Evolutionary conservation across 2,888 invertebrate species (phyloP), one percentile per base, ranked within the genome.

Genomic region (Atethmia centrago): DNA sequence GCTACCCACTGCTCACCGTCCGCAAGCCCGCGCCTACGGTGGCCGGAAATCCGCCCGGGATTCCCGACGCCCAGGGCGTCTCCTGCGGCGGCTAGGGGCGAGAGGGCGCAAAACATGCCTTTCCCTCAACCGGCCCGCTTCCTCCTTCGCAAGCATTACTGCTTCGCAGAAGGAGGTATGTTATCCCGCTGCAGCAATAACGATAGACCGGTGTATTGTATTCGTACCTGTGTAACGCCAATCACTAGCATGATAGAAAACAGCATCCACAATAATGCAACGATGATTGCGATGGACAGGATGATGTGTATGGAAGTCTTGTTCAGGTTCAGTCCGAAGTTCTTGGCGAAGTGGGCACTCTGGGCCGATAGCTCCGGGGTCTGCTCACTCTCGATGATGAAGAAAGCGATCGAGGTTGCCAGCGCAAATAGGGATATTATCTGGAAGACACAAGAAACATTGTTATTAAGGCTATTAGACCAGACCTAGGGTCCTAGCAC

Each of bases 151-250:
- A n/a, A n/a, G n/a, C n/a, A n/a, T n/a, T n/a, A n/a, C n/a, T n/a
- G n/a, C n/a, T n/a, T n/a, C n/a, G n/a, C n/a, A n/a, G n/a, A n/a
- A n/a, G n/a, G n/a, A n/a, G n/a, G n/a, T n/a, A n/a, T n/a, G n/a
- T n/a, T n/a, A n/a, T n/a, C n/a, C n/a, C n/a, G n/a, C n/a, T n/a
- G n/a, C n/a, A n/a, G n/a, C n/a, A n/a, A n/a, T n/a, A n/a, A n/a
- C n/a, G n/a, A n/a, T n/a, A 36, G 36, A 0, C 36, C 14, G 14
- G 10, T n/a, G n/a, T 49, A 51, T 49, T n/a, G 12, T 53, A 28
- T 16, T n/a, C 31, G 10, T n/a, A 90, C 90, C 87, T 85, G 83
- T 8, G 28, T 58, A 8, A 89, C n/a, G 0, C 90, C 90, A 28
- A 85, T 0, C 12, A 90, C 55, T 2, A 91, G 81, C 36, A 87